Evolutionary conservation across 2,888 invertebrate species (phyloP), one percentile per base, ranked within the genome.

Genomic region (Neelides folsomi): DNA sequence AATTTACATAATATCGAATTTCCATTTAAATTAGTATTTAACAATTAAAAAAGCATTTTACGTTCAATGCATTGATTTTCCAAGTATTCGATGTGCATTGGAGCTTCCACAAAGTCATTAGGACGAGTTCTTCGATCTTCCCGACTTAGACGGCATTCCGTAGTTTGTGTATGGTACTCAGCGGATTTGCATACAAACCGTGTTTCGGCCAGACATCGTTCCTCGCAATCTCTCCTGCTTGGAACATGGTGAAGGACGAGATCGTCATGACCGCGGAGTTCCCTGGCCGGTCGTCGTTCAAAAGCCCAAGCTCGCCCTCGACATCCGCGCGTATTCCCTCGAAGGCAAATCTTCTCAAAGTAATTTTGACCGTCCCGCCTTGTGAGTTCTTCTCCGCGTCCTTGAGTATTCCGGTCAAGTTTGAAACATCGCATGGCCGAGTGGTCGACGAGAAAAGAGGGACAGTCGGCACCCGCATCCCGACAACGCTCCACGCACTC

Each of bases 1-100:
- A n/a, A n/a, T n/a, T n/a, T n/a, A n/a, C n/a, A n/a, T n/a, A n/a
- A n/a, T n/a, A n/a, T n/a, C n/a, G n/a, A n/a, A n/a, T n/a, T n/a
- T n/a, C n/a, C n/a, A n/a, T n/a, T n/a, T n/a, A n/a, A n/a, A n/a
- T n/a, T n/a, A n/a, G n/a, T n/a, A n/a, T n/a, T n/a, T n/a, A n/a
- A n/a, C n/a, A n/a, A n/a, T n/a, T n/a, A n/a, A n/a, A n/a, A n/a
- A n/a, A n/a, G n/a, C n/a, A n/a, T n/a, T n/a, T 67, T 62, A 73
- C 74, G 69, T 58, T 71, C 70, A n/a, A 73, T 66, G 60, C 76
- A 76, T 62, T 75, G 75, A 66, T 75, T 76, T 65, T 76, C 76
- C 57, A 75, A 68, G 66, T 76, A 76, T 58, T 75, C 75, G 34
- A 73, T 68, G 57, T 70, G 67, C 56, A 67, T 62, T 58, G 69